Percentiles rank a stretch among this genome's conserved stretches.
These are phyloP conservation scores for Ochlodes sylvanus DNA, from an alignment of 2,888 invertebrate genomes.

Conservation along the genomic window DNA sequence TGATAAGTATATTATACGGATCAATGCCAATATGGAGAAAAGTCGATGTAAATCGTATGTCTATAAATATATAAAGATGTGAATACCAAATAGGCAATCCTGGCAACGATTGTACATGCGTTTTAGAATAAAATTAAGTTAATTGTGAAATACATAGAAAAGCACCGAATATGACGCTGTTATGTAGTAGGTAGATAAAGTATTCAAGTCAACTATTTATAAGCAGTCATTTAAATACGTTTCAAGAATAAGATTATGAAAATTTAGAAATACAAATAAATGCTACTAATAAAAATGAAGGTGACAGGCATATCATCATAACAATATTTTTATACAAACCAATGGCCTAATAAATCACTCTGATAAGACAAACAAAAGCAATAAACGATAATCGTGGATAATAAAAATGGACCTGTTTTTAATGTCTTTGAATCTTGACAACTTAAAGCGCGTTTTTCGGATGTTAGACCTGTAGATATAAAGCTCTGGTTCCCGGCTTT, in stretches of 20 bases:
- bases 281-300: not conserved
- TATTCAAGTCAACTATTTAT: too few relatives aligned
- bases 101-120: not conserved
- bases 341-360: too few relatives aligned
- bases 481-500: conserved; percentile 27
- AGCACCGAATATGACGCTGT: too few relatives aligned
- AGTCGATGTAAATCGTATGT: not conserved
- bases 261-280: not conserved
- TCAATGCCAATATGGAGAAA: not conserved
- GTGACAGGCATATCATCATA: too few relatives aligned
- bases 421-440: not conserved
- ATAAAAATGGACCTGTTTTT: not conserved
- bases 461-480: not conserved
- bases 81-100: not conserved
- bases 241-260: too few relatives aligned
- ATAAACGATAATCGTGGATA: not conserved
- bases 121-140: not conserved
- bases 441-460: not conserved
- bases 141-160: not conserved
- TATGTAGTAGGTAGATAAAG: too few relatives aligned
- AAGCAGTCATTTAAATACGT: too few relatives aligned
- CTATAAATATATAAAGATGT: not conserved
- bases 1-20: not conserved
- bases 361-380: not conserved
- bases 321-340: too few relatives aligned